Evolutionary conservation across 2,888 invertebrate genomes (phyloP), one percentile per base, ranked within the genome.

Genomic region (Caenorhabditis plicata): DNA sequence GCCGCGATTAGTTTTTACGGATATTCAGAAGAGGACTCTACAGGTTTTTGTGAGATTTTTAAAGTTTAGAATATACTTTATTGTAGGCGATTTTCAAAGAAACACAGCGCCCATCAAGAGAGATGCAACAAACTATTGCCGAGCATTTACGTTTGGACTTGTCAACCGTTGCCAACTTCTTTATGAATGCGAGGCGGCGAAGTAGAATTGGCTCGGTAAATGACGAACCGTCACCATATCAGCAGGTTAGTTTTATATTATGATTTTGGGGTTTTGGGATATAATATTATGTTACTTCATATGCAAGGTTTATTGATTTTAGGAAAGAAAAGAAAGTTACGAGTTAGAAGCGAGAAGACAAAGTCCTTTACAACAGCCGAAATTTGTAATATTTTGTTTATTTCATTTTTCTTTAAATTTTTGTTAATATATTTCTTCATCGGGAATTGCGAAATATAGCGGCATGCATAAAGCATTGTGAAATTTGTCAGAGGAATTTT

Each of bases 1-100:
- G 85, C 96, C 98, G 76, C 91, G 98, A 83, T 88, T 99, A 85
- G 98, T 98, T 85, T 98, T 98, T 88, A 98, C 98, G 82, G 98
- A 98, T 87, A 91, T 98, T 82, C 98, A 98, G 87, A 89, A 98
- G 84, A 90, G 96, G 86, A 98, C 98, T 83, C 89, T 99, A 84
- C 95, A 81, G 68, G 75, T 77, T 33, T 33, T 33, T 33, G n/a
- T 33, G 7, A 7, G 15, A 5, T 33, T 42, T 42, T 42, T 9
- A n/a, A n/a, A n/a, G n/a, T n/a, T 29, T 11, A 23, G 20, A 23
- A 35, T 23, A 53, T 9, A 41, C 8, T 15, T n/a, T 13, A 15
- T 54, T 75, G 38, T 52, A 80, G 75, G 78, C 80, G 19, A 78
- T 80, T 38, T 80, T 80, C 75, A 76, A 76, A 45, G 79, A 80